Percentiles rank a stretch among this genome's conserved stretches.
These are phyloP conservation scores for Mesodorylaimus sp. DNA, from an alignment of 2,888 invertebrate species.

Conservation along the genomic window DNA sequence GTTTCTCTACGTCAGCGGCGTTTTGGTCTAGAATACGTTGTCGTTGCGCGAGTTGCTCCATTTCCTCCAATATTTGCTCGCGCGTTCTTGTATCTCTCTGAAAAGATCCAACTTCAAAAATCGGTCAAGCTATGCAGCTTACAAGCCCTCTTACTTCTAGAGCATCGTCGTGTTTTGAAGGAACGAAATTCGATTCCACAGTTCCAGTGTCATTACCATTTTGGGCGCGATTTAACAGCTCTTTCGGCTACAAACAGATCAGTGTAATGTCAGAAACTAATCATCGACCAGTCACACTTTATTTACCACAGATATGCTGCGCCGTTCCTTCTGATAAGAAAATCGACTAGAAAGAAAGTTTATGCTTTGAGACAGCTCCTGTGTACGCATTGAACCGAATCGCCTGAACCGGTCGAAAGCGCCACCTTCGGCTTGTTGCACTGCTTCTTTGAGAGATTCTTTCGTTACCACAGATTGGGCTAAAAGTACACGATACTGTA, in stretches of 20 bases:
- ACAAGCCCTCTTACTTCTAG: no score
- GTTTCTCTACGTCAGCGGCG: constrained; percentile 5
- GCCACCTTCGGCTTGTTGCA: not conserved
- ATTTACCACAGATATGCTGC: not conserved
- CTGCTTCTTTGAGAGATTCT: no score
- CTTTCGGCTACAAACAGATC: no score
- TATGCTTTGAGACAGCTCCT: constrained; percentile 7
- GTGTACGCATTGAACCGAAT: constrained; percentile 10
- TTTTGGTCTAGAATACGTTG: constrained; percentile 6
- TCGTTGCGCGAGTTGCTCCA: constrained; percentile 1
- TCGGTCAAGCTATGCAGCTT: no score
- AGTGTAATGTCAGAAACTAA: no score
- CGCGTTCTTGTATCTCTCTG: not conserved
- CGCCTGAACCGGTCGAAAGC: constrained; percentile 8
- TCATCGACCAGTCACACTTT: not conserved
- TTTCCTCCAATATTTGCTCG: constrained; percentile 1
- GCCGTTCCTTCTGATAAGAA: not conserved
- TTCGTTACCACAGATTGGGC: no score
- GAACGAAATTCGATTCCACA: no score
- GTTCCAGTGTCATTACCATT: no score
- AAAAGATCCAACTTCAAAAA: no score
- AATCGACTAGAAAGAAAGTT: constrained; percentile 3
- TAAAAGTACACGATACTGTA: no score
- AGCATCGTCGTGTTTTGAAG: no score
- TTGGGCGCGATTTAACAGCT: no score